Conservation (phyloP, 2,888 invertebrate genomes). For the Sepiola atlantica region DNA sequence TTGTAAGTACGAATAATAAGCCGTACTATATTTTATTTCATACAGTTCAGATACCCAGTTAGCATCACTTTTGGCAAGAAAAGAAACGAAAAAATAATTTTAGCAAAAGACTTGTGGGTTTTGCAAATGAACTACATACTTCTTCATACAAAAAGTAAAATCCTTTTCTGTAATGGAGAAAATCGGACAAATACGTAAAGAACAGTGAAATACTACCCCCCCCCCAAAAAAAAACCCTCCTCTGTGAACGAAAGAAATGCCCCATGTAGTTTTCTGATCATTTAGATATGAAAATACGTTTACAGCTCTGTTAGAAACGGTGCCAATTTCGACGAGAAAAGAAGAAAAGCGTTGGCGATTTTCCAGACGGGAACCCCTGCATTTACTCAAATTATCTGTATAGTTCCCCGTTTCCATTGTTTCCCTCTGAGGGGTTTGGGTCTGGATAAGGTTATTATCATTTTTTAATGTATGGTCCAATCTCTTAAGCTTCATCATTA, state of each 20-base stretch:
- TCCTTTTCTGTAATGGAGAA: background rate
- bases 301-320: background rate
- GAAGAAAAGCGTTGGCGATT: background rate
- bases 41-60: background rate
- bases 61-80: background rate
- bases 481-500: background rate
- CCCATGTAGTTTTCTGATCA: background rate
- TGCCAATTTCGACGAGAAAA: background rate
- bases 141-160: conserved; percentile 3
- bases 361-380: background rate
- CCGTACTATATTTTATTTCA: no score
- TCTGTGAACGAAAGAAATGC: background rate
- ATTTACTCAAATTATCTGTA: background rate
- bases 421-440: background rate
- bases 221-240: no score
- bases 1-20: no score
- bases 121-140: background rate
- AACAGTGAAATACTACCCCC: background rate
- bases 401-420: background rate
- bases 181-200: background rate
- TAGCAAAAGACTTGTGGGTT: background rate
- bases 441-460: background rate
- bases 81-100: background rate
- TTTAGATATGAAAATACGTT: background rate
- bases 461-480: background rate